phyloP scores from a whole-genome alignment of 2,113 vertebrate genomes.

The Morone chrysops region DNA sequence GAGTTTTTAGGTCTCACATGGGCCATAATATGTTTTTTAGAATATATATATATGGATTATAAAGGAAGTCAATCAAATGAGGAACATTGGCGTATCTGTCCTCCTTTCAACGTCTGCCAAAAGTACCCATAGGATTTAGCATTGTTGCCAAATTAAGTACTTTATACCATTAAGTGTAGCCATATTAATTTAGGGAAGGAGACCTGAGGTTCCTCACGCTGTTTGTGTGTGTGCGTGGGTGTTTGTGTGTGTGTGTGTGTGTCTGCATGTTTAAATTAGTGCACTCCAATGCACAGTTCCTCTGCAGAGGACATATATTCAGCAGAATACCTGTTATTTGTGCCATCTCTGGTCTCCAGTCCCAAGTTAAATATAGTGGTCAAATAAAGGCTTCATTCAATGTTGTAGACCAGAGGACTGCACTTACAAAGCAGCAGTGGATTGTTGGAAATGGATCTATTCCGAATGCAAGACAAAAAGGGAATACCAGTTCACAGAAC shows the following conservation, averaged over 20 bases:
- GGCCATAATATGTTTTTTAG: conserved; percentile 40
- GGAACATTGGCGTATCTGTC: conserved; percentile 56
- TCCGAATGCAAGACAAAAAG: conserved; percentile 14
- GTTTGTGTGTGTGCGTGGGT: conserved; percentile 10
- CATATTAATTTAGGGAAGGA: conserved; percentile 26
- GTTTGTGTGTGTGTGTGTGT: neutral
- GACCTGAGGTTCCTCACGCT: conserved; percentile 23
- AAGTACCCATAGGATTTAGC: conserved; percentile 38
- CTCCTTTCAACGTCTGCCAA: conserved; percentile 57
- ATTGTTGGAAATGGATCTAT: neutral
- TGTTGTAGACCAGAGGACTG: conserved; percentile 1
- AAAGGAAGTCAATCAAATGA: conserved; percentile 67
- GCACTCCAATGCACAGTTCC: conserved; percentile 27
- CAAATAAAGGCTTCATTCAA: conserved; percentile 17
- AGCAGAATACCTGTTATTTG: conserved; percentile 22
- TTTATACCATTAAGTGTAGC: conserved; percentile 26
- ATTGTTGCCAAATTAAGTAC: conserved; percentile 59
- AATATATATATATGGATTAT: conserved; percentile 52
- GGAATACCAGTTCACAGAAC: neutral
- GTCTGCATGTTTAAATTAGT: conserved; percentile 33
- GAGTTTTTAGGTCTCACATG: conserved; percentile 59
- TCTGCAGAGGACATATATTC: conserved; percentile 19
- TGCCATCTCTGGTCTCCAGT: conserved; percentile 18
- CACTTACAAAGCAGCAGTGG: neutral
- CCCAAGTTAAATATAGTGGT: neutral